Conservation (phyloP, 2,113 vertebrate species). For the Neopipo cinnamomea region DNA sequence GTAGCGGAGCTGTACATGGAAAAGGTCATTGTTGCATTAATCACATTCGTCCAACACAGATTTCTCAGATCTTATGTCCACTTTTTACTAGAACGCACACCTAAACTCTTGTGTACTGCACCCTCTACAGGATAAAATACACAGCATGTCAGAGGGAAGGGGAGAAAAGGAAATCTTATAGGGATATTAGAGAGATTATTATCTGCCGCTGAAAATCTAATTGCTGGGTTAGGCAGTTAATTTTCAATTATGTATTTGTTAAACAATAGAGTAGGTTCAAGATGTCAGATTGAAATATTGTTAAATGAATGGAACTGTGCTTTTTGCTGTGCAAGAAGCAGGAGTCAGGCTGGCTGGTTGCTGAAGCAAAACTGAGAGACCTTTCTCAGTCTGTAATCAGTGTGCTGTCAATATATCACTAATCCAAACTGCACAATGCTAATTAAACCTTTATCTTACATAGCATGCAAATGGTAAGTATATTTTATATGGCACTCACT, state of each 20-base stretch:
- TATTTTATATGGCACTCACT: not conserved
- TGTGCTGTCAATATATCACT: not conserved
- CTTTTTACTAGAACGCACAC: not conserved
- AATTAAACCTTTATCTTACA: not conserved
- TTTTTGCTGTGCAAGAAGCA: not conserved
- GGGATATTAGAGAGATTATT: not conserved
- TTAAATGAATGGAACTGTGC: not conserved
- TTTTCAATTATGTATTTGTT: not conserved
- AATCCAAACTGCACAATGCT: not conserved
- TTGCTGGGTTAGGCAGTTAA: not conserved
- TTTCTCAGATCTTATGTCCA: not conserved
- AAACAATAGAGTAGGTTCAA: not conserved
- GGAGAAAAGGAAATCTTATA: not conserved
- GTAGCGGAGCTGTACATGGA: not conserved
- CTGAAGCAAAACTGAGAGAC: not conserved
- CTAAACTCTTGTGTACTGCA: not conserved
- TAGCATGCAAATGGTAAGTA: not conserved
- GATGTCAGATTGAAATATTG: not conserved
- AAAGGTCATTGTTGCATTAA: not conserved
- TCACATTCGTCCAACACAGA: rapidly evolving
- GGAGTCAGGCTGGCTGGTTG: not conserved
- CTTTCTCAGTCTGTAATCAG: not conserved
- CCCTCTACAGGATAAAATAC: conserved; percentile 8
- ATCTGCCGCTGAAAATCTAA: not conserved
- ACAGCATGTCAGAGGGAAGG: not conserved